phyloP scores from a whole-genome alignment of 2,797 vertebrate species.

The Craterocephalus amniculus region DNA sequence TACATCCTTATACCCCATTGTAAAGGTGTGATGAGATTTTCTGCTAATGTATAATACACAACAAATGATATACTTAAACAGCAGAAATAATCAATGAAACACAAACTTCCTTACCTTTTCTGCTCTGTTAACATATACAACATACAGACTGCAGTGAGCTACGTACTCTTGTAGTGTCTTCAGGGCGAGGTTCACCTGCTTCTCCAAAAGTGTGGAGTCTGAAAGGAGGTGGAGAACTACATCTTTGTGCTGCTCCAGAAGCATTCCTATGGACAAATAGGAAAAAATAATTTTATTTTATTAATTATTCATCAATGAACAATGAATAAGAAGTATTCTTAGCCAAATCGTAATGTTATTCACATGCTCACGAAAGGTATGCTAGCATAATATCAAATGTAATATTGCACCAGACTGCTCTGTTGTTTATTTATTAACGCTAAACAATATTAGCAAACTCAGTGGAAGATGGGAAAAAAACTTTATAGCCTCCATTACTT shows the following conservation, averaged over 20 bases:
- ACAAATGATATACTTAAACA: background rate
- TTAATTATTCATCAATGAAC: background rate
- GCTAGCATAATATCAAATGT: background rate
- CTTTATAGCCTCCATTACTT: background rate
- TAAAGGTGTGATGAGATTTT: background rate
- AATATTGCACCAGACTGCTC: background rate
- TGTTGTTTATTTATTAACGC: background rate
- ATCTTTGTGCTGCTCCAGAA: conserved; percentile 84
- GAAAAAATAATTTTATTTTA: background rate
- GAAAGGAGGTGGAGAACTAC: conserved; percentile 78
- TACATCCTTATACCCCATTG: too few relatives aligned
- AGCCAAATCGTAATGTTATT: background rate
- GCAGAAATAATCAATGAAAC: background rate
- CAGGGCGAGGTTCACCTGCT: conserved; percentile 78
- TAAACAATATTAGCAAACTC: background rate
- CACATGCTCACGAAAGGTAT: background rate
- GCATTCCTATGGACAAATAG: conserved; percentile 78
- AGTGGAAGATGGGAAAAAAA: background rate
- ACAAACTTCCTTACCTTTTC: background rate
- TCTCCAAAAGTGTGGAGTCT: conserved; percentile 76
- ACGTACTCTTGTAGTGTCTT: conserved; percentile 81
- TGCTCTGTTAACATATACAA: background rate
- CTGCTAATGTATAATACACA: background rate
- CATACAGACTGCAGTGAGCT: background rate
- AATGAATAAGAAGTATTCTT: background rate